Evolutionary conservation across 1,140 invertebrate species (phyloP), one percentile per base, ranked within the genome.

Genomic region (Zaprionus ornatus): DNA sequence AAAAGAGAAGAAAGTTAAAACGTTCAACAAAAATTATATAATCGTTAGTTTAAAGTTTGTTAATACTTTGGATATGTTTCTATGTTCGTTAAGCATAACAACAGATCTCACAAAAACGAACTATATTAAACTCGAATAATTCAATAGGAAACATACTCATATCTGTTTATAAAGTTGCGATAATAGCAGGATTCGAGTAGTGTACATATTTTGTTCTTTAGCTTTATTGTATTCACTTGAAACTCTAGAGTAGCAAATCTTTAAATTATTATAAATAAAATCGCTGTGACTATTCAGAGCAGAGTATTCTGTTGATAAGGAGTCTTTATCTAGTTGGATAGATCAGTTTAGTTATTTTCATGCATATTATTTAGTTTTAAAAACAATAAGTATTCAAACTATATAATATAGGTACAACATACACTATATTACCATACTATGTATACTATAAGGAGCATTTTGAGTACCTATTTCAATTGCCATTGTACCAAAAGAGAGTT

Each of bases 191-290:
- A 55, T 54, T 64, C 32, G 60, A 52, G 19, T 63, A 52, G 61
- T 19, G 19, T 50, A 27, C 59, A 48, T 6, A 1, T 40, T 52
- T n/a, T 52, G 21, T 23, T 54, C 15, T 12, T 23, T 15, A 21
- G 12, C 19, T 10, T 84, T 85, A 85, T 85, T 84, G 78, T 85
- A 77, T 81, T 84, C 66, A 50, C 23, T 72, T 85, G 82, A 85
- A 86, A 85, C 82, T 69, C 79, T 55, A 37, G 60, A 79, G 82
- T 85, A 37, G 73, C 71, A 84, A 83, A 83, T 84, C 77, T 77
- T 62, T 69, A 82, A 71, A 35, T 35, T 54, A 52, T 29, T 21
- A 15, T 25, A 10, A 25, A 50, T 32, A 17, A n/a, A 45, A 61
- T 19, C 42, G 25, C 7, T 27, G n/a, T 40, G 4, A 64, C 21